Conservation (phyloP, 2,113 vertebrate species). For the Lonchura striata region DNA sequence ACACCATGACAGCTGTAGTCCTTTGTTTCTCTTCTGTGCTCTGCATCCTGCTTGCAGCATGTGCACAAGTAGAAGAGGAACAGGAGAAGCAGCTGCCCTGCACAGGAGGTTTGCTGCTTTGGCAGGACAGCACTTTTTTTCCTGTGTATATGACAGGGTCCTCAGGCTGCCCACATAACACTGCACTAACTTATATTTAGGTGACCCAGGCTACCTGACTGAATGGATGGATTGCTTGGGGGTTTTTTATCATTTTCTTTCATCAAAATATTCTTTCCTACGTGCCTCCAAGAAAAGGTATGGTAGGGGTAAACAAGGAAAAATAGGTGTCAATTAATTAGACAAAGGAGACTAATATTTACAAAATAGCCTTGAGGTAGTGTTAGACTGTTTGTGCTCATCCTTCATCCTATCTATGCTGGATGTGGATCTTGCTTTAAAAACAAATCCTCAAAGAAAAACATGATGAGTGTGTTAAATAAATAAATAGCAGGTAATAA, state of each 20-base stretch:
- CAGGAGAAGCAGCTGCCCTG: not conserved
- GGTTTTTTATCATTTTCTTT: rapidly evolving
- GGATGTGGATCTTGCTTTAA: not conserved
- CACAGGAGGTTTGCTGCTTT: not conserved
- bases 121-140: not conserved
- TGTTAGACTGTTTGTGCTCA: not conserved
- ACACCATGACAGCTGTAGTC: not conserved
- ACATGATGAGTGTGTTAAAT: not conserved
- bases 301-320: not conserved
- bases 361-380: not conserved
- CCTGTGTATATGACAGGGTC: not conserved
- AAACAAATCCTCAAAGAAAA: not conserved
- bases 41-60: not conserved
- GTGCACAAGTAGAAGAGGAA: not conserved
- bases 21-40: not conserved
- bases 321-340: not conserved
- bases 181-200: not conserved
- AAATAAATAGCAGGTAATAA: constrained; percentile 6
- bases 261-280: not conserved
- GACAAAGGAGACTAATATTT: not conserved
- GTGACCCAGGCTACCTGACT: not conserved
- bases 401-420: not conserved
- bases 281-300: not conserved
- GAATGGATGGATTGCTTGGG: not conserved
- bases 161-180: not conserved